Evolutionary conservation across 2,888 invertebrate genomes (phyloP), one percentile per base, ranked within the genome.

Genomic region (Steinernema carpocapsae): DNA sequence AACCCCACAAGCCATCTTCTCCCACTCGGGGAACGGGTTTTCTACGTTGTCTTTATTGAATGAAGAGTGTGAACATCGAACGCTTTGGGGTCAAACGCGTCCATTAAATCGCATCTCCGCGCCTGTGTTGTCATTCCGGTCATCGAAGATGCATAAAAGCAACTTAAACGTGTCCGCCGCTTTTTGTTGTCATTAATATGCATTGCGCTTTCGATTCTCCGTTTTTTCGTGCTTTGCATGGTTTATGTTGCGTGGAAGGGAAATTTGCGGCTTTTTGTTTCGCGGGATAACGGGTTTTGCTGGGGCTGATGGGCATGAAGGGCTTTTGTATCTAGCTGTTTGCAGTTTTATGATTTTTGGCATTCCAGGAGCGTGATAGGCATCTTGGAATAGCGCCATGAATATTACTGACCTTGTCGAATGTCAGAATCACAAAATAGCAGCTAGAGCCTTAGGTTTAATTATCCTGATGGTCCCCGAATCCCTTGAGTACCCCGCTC

Each of bases 121-220:
- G 6, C 12, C 51, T 19, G 7, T 56, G 56, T 56, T 56, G 56
- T 26, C 56, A 56, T 56, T 19, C 17, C 26, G n/a, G 7, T 43
- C 43, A 43, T 43, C 7, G 43, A 43, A 43, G 43, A 43, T 43
- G 43, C 43, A 43, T 43, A 14, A n/a, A n/a, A n/a, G n/a, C n/a
- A n/a, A n/a, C n/a, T n/a, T n/a, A n/a, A n/a, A n/a, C n/a, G n/a
- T n/a, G n/a, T n/a, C 43, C 48, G 56, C 56, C 56, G 6, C 22
- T 19, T 19, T 26, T 48, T 4, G 10, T 6, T 17, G n/a, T 4
- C 48, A 48, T 56, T 56, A 6, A 17, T 56, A 56, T 56, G 56
- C 56, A 56, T 56, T 56, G 56, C 56, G 56, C 7, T 56, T 56
- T 26, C 12, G 26, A 56, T 19, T 48, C n/a, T 48, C 19, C 19